Base-by-base conservation (phyloP, 2,888 invertebrate genomes). In the Mythimna loreyi region DNA sequence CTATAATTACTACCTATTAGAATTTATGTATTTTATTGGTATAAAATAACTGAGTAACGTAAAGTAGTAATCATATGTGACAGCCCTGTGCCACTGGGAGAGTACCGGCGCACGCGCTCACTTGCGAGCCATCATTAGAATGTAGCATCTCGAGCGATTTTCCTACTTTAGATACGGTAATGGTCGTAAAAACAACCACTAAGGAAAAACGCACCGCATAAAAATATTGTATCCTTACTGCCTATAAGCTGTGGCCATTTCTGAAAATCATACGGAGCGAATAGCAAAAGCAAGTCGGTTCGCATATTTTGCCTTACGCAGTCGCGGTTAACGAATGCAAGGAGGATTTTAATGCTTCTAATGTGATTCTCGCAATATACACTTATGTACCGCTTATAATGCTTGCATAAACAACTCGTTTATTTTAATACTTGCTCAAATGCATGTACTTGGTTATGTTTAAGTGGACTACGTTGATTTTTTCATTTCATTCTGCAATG, bases 241-340 rank as follows among this genome's bases (percentile, higher is more conserved):
- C 91, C 87, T 93, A 94, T 95, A 94, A 89, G 91, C 90, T 87
- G 88, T 90, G 86, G 91, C 94, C 95, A 93, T 94, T 95, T 96
- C 95, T 95, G 96, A 96, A 95, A 96, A 96, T 96, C 96, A 96
- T 95, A 95, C 96, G 95, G 95, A 92, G 93, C 92, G 91, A 86
- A 90, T 89, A 89, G 91, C 90, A 88, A 86, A 88, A 92, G 90
- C 93, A 80, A 91, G 93, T 93, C 85, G 86, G 89, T 85, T 89
- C 93, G 88, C 95, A 96, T 96, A 94, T 94, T 94, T 96, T 94
- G 89, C 96, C 96, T 88, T 96, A 95, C 91, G 86, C 82, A 94
- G 95, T 75, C 78, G 76, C 88, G 71, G 86, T 90, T 94, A 93
- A 94, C 92, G 93, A 94, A 95, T 95, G 94, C 95, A 92, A 91